Percentiles rank a stretch among this genome's conserved stretches.
These are phyloP conservation scores for Pseudomyrmex gracilis DNA, from an alignment of 1,140 invertebrate species.

Conservation along the genomic window DNA sequence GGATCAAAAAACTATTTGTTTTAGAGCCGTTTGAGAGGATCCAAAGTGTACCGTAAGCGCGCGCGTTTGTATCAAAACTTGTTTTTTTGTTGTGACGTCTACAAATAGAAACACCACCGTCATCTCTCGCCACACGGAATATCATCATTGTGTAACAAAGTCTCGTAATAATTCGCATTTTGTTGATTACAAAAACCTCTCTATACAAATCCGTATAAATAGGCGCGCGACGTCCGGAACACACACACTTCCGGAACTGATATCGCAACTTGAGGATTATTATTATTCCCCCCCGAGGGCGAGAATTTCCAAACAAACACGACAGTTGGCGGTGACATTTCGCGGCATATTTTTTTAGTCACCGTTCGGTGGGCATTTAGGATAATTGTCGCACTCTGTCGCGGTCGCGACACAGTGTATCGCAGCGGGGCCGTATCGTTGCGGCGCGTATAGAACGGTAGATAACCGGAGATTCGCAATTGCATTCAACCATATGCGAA, in stretches of 20 bases:
- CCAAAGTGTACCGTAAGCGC: conserved; percentile 10
- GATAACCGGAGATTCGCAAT: conserved; percentile 30
- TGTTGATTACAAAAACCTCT: too few species aligned
- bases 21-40: not conserved
- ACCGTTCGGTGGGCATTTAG: conserved; percentile 35
- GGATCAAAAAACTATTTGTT: not conserved
- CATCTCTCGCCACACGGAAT: too few species aligned
- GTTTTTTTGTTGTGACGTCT: not conserved
- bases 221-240: not conserved
- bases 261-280: conserved; percentile 21
- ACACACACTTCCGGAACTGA: not conserved
- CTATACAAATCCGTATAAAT: conserved; percentile 12
- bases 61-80: conserved; percentile 26
- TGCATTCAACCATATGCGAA: conserved; percentile 30
- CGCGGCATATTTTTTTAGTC: conserved; percentile 25
- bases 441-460: not conserved
- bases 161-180: too few species aligned
- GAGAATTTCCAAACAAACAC: conserved; percentile 8
- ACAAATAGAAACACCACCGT: not conserved
- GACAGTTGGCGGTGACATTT: conserved; percentile 35
- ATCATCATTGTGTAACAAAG: too few species aligned
- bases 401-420: conserved; percentile 8
- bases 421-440: not conserved
- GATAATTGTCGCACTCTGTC: conserved; percentile 27
- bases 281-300: conserved; percentile 15